Conservation (phyloP, 2,888 invertebrate species). For the Microctonus brassicae region DNA sequence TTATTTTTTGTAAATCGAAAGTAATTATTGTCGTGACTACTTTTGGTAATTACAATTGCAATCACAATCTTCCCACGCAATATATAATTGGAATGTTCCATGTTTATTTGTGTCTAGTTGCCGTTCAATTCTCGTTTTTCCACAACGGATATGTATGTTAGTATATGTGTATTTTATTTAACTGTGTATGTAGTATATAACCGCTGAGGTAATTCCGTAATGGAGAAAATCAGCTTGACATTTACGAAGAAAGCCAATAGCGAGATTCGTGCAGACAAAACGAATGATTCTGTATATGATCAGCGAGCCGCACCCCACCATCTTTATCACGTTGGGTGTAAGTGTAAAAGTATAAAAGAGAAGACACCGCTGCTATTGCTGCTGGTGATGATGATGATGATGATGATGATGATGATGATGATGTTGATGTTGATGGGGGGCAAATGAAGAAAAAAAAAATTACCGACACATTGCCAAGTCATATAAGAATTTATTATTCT, state of each 20-base stretch:
- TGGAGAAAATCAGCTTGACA: slow-evolving; percentile 51
- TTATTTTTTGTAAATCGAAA: neutral
- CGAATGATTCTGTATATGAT: neutral
- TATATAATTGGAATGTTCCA: neutral
- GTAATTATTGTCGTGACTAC: slow-evolving; percentile 7
- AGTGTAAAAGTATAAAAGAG: neutral
- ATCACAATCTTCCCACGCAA: slow-evolving; percentile 23
- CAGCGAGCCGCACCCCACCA: slow-evolving; percentile 51
- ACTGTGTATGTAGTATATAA: too few relatives aligned
- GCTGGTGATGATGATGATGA: neutral
- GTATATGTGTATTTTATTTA: slow-evolving; percentile 7
- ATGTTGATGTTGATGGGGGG: neutral
- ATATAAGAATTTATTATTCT: neutral
- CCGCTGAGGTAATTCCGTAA: slow-evolving; percentile 42
- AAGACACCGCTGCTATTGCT: too few relatives aligned
- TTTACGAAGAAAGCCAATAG: slow-evolving; percentile 54
- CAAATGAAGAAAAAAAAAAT: slow-evolving; percentile 3
- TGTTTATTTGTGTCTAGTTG: slow-evolving; percentile 7
- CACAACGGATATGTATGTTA: neutral
- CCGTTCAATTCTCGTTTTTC: neutral
- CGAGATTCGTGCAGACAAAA: neutral
- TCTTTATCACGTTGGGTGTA: slow-evolving; percentile 35
- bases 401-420: neutral
- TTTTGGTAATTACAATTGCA: slow-evolving; percentile 11
- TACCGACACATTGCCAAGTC: neutral